Evolutionary conservation across 2,888 invertebrate genomes (phyloP).

Genomic region (Lepidochitona cinerea): DNA sequence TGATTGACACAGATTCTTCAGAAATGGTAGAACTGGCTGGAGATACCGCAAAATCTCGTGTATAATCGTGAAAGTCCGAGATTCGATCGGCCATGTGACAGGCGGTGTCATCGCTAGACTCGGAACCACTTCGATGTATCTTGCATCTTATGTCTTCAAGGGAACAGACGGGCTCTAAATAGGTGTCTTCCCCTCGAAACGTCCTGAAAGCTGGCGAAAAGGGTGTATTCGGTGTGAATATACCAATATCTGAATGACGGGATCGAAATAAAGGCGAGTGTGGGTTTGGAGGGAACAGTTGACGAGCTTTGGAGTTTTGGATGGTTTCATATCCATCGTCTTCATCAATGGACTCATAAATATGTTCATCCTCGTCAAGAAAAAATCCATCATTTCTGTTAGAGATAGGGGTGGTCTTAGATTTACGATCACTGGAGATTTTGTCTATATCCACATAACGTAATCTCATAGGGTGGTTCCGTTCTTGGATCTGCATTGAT

Average conservation of each 20-base stretch:
- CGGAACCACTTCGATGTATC: background rate
- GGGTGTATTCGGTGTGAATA: background rate
- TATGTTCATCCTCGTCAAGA: background rate
- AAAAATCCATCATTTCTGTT: too few species aligned
- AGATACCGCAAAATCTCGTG: background rate
- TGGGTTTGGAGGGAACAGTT: background rate
- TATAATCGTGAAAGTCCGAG: background rate
- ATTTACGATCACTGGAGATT: too few species aligned
- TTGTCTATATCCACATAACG: background rate
- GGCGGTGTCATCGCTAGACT: background rate
- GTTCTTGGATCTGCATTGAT: background rate
- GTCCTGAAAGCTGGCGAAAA: background rate
- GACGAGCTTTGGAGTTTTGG: background rate
- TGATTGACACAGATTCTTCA: background rate
- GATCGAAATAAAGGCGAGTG: background rate
- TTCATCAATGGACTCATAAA: background rate
- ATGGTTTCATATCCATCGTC: background rate
- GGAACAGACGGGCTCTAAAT: background rate
- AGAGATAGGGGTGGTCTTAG: too few species aligned
- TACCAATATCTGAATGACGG: too few species aligned
- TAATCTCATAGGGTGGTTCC: background rate
- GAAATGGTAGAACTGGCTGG: background rate
- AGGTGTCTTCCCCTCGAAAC: background rate
- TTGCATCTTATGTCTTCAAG: background rate
- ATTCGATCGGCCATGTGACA: background rate